Conservation (phyloP, 2,113 vertebrate genomes). For the Neodontobutis hainanensis region DNA sequence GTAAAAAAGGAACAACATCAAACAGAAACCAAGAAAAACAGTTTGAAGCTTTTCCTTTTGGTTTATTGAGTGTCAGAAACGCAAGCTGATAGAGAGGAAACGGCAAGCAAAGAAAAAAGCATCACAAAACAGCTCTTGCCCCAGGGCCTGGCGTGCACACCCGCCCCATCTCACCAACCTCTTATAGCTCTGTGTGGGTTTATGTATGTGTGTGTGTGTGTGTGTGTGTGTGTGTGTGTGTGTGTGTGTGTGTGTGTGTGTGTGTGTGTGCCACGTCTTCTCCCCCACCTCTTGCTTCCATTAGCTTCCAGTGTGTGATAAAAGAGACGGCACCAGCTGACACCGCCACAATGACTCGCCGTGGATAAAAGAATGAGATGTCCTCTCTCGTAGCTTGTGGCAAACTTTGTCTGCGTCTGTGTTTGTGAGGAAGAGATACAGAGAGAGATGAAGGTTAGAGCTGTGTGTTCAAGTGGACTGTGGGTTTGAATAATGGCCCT, state of each 20-base stretch:
- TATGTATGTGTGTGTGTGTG: conserved; percentile 29
- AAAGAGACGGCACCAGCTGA: conserved; percentile 79
- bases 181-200: conserved; percentile 47
- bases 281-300: conserved; percentile 71
- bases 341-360: conserved; percentile 76
- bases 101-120: conserved; percentile 61
- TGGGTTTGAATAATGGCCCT: conserved; percentile 62
- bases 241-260: conserved; percentile 12
- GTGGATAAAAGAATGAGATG: conserved; percentile 75
- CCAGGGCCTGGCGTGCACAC: conserved; percentile 53
- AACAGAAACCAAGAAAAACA: conserved; percentile 19
- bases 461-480: conserved; percentile 46
- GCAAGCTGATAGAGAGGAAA: conserved; percentile 53
- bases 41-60: conserved; percentile 34
- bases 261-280: conserved; percentile 26
- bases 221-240: conserved; percentile 16
- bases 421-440: conserved; percentile 13
- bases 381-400: conserved; percentile 69
- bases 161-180: conserved; percentile 66
- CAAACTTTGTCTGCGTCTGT: conserved; percentile 41
- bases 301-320: conserved; percentile 79
- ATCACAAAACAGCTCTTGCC: conserved; percentile 65
- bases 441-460: conserved; percentile 23
- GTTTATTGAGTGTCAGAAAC: conserved; percentile 60
- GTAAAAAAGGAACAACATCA: conserved; percentile 16